Conservation (phyloP, 2,797 vertebrate genomes). For the Parauchenoglanis punctatus region DNA sequence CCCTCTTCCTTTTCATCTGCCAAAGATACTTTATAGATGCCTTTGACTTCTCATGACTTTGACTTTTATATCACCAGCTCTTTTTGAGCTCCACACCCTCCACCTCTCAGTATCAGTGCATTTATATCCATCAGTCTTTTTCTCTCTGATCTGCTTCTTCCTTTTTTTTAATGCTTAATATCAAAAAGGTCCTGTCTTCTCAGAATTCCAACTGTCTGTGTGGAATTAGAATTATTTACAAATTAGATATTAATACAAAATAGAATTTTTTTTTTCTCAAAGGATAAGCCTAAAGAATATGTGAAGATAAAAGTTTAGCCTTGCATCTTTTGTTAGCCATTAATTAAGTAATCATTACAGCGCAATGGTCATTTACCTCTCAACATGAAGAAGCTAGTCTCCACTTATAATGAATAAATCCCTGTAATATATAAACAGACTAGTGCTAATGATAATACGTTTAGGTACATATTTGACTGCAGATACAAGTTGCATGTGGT, state of each 20-base stretch:
- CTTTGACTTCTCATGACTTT: constrained; percentile 47
- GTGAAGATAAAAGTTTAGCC: not conserved
- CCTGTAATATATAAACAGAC: not conserved
- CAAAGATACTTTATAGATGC: constrained; percentile 44
- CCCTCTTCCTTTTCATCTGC: constrained; percentile 21
- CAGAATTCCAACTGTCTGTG: too few relatives aligned
- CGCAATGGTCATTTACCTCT: not conserved
- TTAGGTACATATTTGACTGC: not conserved
- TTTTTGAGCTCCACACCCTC: not conserved
- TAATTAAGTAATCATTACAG: not conserved
- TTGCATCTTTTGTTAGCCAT: constrained; percentile 7
- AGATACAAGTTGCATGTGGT: not conserved
- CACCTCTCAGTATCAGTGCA: not conserved
- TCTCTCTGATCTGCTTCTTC: constrained; percentile 45
- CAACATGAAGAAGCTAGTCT: not conserved
- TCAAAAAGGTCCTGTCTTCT: constrained; percentile 56
- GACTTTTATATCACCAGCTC: constrained; percentile 34
- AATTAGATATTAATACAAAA: not conserved
- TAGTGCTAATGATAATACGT: not conserved
- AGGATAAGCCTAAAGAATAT: not conserved
- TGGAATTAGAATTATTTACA: not conserved
- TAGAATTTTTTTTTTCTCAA: not conserved
- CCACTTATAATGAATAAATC: constrained; percentile 6
- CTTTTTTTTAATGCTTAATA: constrained; percentile 64
- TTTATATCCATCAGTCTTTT: constrained; percentile 16